Evolutionary conservation across 2,797 vertebrate genomes (phyloP), one percentile per base, ranked within the genome.

Genomic region (Perodicticus potto): DNA sequence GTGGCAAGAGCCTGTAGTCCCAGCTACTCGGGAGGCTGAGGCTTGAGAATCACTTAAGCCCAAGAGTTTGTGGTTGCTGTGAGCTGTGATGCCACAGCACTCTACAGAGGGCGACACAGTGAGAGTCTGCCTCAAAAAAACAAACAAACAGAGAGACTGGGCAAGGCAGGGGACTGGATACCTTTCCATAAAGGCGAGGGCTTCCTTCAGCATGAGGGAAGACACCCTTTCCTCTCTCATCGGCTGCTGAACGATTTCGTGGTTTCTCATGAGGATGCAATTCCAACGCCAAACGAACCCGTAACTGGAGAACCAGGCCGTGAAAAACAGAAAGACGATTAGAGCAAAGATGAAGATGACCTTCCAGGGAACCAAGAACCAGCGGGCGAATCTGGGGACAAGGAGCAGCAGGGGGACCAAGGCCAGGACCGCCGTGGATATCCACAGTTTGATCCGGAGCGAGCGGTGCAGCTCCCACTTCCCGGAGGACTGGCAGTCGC

Each of bases 231-330:
- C 98, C 91, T 98, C 57, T 0, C 98, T 97, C 97, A 99, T 98
- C 0, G 99, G 99, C 97, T 99, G 99, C 93, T 99, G 99, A 17
- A 99, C 97, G 67, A 99, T 98, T 1, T 99, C 98, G 19, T 99
- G 97, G 97, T 99, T 98, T 97, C 98, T 99, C 99, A 99, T 99
- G 67, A 99, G 67, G 97, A 99, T 98, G 95, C 99, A 99, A 97
- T 99, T 99, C 99, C 99, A 99, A 49, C 98, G 98, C 6, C 95
- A 97, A 32, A 98, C 76, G 37, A 99, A 97, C 61, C 98, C 97
- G 70, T 99, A 99, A 16, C 98, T 98, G 32, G 98, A 74, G 86
- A 98, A 99, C 99, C 99, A 99, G 53, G 98, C 96, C 1, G 97
- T 27, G 20, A 98, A 98, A 76, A 98, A 97, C 65, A 99, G 89